phyloP scores from a whole-genome alignment of 2,113 vertebrate species.

The Pseudorasbora parva region DNA sequence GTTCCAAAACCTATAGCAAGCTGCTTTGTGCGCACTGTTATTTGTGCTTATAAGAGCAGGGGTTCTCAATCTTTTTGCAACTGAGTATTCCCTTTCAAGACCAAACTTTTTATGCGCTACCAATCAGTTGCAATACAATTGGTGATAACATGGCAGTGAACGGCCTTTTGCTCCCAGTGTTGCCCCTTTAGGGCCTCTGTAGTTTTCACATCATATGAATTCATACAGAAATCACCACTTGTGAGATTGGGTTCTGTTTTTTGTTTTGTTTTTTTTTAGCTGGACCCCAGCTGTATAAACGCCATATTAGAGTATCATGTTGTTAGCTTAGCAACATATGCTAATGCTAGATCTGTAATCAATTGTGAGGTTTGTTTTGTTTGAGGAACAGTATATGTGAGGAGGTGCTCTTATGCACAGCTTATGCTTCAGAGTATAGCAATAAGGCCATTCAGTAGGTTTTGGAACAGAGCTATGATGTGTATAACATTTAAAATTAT shows the following conservation, averaged over 20 bases:
- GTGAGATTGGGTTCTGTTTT: too few relatives aligned
- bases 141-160: not conserved
- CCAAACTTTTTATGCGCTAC: not conserved
- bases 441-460: not conserved
- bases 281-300: too few relatives aligned
- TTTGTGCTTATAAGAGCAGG: not conserved
- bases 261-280: too few relatives aligned
- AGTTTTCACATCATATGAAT: too few relatives aligned
- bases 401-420: not conserved
- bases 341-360: too few relatives aligned
- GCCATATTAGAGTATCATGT: too few relatives aligned
- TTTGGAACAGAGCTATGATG: constrained; percentile 5
- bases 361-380: not conserved
- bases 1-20: not conserved
- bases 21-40: not conserved
- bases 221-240: too few relatives aligned
- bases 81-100: not conserved
- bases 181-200: too few relatives aligned
- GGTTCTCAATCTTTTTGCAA: not conserved
- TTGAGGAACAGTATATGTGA: not conserved
- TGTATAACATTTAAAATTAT: not conserved
- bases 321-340: too few relatives aligned
- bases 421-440: not conserved
- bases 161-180: not conserved
- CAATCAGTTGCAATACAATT: not conserved